These are phyloP conservation scores for Doryteuthis pealeii DNA, from an alignment of 1,140 invertebrate species.

Conservation along the genomic window DNA sequence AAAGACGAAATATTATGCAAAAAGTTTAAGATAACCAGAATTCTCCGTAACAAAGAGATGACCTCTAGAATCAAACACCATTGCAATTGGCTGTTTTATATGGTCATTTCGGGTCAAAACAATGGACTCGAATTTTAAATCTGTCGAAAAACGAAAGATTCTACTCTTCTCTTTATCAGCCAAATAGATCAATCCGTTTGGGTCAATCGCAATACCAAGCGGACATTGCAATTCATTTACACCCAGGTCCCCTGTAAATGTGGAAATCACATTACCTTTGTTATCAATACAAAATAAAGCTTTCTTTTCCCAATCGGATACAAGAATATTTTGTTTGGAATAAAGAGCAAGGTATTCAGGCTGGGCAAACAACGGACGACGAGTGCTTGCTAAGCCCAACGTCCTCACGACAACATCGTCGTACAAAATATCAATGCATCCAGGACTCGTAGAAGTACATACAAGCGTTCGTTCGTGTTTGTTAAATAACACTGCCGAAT, in stretches of 20 bases:
- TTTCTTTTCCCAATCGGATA: constrained; percentile 10
- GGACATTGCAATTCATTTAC: background rate
- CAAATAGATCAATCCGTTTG: background rate
- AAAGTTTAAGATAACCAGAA: background rate
- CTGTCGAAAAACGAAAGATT: background rate
- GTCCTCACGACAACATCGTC: background rate
- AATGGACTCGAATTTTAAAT: background rate
- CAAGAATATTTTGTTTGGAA: background rate
- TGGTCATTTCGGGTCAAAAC: background rate
- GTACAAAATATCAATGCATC: background rate
- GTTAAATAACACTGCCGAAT: background rate
- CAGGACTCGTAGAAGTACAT: background rate
- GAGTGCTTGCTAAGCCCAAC: background rate
- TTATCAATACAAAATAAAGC: background rate
- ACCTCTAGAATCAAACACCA: background rate
- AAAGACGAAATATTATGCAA: background rate
- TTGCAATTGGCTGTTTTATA: background rate
- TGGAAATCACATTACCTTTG: background rate
- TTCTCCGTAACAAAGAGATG: background rate
- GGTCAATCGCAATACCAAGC: background rate
- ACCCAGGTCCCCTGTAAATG: background rate
- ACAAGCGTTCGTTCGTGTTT: background rate
- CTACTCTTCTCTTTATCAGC: background rate
- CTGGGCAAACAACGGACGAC: background rate
- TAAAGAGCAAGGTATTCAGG: background rate